Evolutionary conservation across 2,888 invertebrate species (phyloP), one percentile per base, ranked within the genome.

Genomic region (Bimastos eiseni): DNA sequence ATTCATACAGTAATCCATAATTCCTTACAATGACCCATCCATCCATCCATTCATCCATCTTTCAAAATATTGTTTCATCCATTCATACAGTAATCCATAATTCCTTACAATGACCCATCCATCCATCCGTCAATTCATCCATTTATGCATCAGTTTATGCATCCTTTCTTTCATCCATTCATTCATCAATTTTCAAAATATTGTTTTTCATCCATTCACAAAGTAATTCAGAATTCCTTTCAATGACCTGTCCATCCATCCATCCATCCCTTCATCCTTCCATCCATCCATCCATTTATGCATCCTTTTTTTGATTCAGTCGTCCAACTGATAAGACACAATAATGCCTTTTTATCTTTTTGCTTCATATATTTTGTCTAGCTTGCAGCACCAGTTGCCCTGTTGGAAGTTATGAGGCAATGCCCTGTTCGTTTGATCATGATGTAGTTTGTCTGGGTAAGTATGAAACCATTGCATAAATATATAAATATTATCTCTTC

Each of bases 371-470:
- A n/a, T n/a, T n/a, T 70, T 70, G 70, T 70, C 70, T 70, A 70
- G 70, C n/a, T 70, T 70, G 49, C 49, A 49, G 49, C 24, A 49
- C 49, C 49, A 24, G 24, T 49, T 49, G 70, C n/a, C 70, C n/a
- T n/a, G 70, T 70, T 70, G 70, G 70, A 70, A 70, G 70, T 70
- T 70, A 70, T 17, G 1, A 2, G 13, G 6, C 70, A 70, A 2
- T 6, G 11, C 70, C n/a, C 70, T 70, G 70, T 70, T 70, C 70
- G n/a, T 70, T 70, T 70, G 70, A 70, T 70, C 70, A 70, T 8
- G 70, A 70, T n/a, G n/a, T 70, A 70, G 30, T 70, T 70, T 70
- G 70, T 70, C 70, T 70, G 70, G 70, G n/a, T 70, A n/a, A 70
- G 70, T 70, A 1, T n/a, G 1, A 70, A n/a, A 70, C 70, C 70